These are phyloP conservation scores for Sciurus vulgaris DNA, from an alignment of 2,797 vertebrate species.

Conservation along the genomic window DNA sequence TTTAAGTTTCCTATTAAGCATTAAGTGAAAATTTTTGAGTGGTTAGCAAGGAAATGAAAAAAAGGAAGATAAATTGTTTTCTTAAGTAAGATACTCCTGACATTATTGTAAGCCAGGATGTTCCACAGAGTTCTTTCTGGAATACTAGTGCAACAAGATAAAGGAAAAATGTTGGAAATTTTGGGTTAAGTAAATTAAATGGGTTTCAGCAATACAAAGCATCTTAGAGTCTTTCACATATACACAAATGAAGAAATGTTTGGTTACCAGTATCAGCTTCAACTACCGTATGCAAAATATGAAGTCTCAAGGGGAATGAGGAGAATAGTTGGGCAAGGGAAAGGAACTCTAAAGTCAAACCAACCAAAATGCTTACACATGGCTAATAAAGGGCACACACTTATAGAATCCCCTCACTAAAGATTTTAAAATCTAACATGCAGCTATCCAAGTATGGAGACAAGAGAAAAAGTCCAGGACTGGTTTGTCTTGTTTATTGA, in stretches of 20 bases:
- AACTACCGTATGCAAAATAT: background rate
- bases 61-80: background rate
- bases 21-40: background rate
- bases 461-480: background rate
- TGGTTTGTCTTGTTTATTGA: background rate
- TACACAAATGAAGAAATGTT: background rate
- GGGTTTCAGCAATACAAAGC: background rate
- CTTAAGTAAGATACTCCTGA: background rate
- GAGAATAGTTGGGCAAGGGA: background rate
- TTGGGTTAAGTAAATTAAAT: background rate
- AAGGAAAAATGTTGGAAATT: background rate
- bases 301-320: background rate
- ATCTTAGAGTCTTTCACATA: background rate
- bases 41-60: background rate
- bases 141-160: background rate
- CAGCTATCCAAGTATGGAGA: background rate
- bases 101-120: background rate
- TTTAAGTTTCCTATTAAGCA: background rate
- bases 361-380: background rate
- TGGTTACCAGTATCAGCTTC: background rate
- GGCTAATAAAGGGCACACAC: background rate
- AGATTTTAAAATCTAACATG: background rate
- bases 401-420: background rate
- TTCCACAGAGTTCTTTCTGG: background rate
- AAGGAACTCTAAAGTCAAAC: constrained; percentile 4